Percentiles rank a stretch among this genome's conserved stretches.
These are phyloP conservation scores for Hofmannophila pseudospretella DNA, from an alignment of 2,888 invertebrate genomes.

Conservation along the genomic window DNA sequence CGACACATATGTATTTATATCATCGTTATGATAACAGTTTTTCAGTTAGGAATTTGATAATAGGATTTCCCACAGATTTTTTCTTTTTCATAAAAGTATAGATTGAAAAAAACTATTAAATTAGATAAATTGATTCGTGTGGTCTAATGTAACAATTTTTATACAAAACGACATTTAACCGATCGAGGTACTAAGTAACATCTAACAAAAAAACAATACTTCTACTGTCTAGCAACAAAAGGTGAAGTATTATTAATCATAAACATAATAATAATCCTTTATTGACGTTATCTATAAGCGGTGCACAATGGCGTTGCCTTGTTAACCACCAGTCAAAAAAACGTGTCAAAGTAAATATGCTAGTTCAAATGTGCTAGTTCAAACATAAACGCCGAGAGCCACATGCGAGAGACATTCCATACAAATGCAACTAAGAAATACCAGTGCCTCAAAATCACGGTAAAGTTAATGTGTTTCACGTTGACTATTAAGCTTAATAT, in stretches of 20 bases:
- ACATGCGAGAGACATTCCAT: slow-evolving; percentile 36
- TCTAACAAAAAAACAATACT: too few species aligned
- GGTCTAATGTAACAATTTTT: too few species aligned
- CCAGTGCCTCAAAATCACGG: slow-evolving; percentile 21
- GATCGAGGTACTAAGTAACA: too few species aligned
- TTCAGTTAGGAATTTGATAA: too few species aligned
- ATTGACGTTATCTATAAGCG: slow-evolving; percentile 67
- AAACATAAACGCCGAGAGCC: slow-evolving; percentile 36
- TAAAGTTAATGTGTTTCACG: neutral
- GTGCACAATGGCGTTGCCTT: slow-evolving; percentile 57
- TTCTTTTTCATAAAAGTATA: too few species aligned
- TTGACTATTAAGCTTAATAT: slow-evolving; percentile 6
- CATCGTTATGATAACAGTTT: too few species aligned
- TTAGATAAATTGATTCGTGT: too few species aligned
- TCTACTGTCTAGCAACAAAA: neutral
- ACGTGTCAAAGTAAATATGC: slow-evolving; percentile 64
- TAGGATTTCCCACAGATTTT: too few species aligned
- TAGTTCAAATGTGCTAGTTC: slow-evolving; percentile 35
- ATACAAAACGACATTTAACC: too few species aligned
- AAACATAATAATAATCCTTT: slow-evolving; percentile 54
- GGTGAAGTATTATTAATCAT: slow-evolving; percentile 47
- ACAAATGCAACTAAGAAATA: slow-evolving; percentile 18
- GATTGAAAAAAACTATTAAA: too few species aligned
- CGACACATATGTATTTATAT: too few species aligned
- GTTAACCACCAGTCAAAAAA: slow-evolving; percentile 63